These are phyloP conservation scores for Catharus minimus DNA, from an alignment of 2,113 vertebrate species.

Conservation along the genomic window DNA sequence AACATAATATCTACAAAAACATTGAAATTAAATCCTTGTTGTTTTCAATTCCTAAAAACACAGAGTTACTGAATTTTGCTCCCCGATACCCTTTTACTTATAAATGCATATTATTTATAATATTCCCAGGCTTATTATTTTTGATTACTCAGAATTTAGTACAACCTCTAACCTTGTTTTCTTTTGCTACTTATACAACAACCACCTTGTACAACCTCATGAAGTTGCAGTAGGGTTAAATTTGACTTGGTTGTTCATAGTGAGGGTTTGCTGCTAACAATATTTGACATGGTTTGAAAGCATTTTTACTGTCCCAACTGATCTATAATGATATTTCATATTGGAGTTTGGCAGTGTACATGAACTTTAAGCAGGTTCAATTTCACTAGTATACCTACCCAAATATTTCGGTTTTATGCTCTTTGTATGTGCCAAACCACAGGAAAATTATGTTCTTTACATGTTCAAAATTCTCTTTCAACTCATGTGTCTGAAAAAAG, in stretches of 20 bases:
- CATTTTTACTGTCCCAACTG: background rate
- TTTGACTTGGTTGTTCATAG: background rate
- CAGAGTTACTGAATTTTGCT: background rate
- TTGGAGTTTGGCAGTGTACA: background rate
- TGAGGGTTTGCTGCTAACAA: background rate
- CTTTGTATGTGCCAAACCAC: background rate
- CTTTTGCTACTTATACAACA: background rate
- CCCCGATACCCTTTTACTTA: background rate
- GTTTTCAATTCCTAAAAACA: background rate
- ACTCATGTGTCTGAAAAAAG: background rate
- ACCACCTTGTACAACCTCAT: rapidly evolving
- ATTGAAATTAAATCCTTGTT: background rate
- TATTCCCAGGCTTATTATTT: background rate
- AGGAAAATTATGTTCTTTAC: background rate
- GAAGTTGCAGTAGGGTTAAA: background rate
- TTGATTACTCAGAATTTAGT: background rate
- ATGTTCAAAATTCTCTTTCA: background rate
- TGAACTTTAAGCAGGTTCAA: background rate
- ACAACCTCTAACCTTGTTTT: background rate
- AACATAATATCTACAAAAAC: background rate
- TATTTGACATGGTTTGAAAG: background rate
- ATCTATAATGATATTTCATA: background rate
- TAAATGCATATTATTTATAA: background rate
- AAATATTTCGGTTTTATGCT: background rate
- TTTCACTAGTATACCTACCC: background rate